Conservation (phyloP, 2,797 vertebrate species). For the Acanthiza pusilla region DNA sequence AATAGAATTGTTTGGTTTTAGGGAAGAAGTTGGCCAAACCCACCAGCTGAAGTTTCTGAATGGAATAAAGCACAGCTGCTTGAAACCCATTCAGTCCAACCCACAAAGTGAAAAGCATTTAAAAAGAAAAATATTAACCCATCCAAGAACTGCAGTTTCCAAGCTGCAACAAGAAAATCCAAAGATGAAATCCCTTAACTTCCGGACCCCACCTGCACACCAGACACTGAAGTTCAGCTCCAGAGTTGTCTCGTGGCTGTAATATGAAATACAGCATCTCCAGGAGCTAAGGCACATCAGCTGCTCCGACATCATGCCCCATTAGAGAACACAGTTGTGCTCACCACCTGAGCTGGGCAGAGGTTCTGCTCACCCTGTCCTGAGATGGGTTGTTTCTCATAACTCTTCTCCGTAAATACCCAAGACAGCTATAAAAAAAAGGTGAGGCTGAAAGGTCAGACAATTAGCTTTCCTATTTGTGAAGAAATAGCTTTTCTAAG, state of each 20-base stretch:
- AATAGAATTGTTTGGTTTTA: neutral
- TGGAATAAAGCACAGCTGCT: neutral
- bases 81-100: neutral
- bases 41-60: neutral
- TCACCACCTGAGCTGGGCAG: neutral
- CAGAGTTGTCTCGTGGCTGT: rapidly evolving
- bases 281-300: neutral
- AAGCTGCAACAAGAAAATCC: neutral
- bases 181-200: neutral
- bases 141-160: neutral
- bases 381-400: neutral
- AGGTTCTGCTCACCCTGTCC: neutral
- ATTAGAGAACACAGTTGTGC: rapidly evolving
- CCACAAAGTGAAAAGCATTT: neutral
- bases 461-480: slow-evolving; percentile 44
- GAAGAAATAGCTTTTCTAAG: slow-evolving; percentile 40
- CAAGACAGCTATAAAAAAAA: slow-evolving; percentile 1
- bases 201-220: neutral
- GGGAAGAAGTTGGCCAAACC: neutral
- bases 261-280: neutral
- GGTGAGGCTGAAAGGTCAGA: slow-evolving; percentile 38
- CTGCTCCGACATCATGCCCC: neutral
- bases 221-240: neutral
- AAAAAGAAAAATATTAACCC: neutral
- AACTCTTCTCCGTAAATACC: neutral